Conservation (phyloP, 2,888 invertebrate species). For the Cephus spinipes region DNA sequence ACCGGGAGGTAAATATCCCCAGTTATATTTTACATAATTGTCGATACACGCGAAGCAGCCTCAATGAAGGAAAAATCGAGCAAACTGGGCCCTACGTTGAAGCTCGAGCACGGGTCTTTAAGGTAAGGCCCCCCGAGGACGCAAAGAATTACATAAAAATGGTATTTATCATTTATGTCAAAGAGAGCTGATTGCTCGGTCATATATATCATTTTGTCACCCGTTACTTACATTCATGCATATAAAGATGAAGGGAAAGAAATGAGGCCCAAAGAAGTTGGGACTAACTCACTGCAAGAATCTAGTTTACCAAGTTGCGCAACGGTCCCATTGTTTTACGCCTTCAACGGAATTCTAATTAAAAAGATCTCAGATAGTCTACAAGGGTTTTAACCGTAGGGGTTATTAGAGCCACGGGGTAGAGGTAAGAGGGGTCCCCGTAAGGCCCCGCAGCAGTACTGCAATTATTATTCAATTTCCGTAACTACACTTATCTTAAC, state of each 20-base stretch:
- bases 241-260: background rate
- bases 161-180: background rate
- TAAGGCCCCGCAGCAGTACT: constrained; percentile 10
- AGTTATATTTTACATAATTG: constrained; percentile 43
- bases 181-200: background rate
- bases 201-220: background rate
- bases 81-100: background rate
- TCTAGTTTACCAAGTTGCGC: background rate
- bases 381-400: constrained; percentile 25
- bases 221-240: background rate
- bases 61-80: constrained; percentile 39
- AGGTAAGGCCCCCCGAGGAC: background rate
- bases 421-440: constrained; percentile 20
- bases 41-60: constrained; percentile 35
- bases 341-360: constrained; percentile 55
- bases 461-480: constrained; percentile 64
- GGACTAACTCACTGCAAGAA: background rate
- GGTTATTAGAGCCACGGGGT: constrained; percentile 38
- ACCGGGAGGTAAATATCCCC: background rate
- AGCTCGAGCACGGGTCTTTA: background rate
- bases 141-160: background rate
- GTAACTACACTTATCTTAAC: constrained; percentile 57
- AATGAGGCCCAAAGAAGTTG: background rate
- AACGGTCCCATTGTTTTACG: constrained; percentile 45
- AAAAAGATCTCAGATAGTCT: constrained; percentile 51